Conservation (phyloP, 2,797 vertebrate species). For the Aplochiton taeniatus region DNA sequence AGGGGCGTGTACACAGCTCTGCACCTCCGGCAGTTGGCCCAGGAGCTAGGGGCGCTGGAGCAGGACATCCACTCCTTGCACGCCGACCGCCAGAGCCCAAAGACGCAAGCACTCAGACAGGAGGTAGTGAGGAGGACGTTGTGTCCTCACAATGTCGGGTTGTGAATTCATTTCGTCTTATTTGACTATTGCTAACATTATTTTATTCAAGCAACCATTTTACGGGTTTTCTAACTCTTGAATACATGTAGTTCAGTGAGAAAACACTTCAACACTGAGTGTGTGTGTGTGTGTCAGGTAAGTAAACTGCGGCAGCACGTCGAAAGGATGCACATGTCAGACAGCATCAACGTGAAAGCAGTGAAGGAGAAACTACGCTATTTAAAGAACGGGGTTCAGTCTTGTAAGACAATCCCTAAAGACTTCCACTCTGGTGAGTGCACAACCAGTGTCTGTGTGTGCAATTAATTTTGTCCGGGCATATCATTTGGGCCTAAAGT, state of each 20-base stretch:
- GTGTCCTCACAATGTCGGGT: background rate
- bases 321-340: conserved; percentile 42
- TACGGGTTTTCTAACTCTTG: too few species aligned
- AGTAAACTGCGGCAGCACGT: conserved; percentile 46
- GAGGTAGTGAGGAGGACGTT: conserved; percentile 53
- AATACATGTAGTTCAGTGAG: background rate
- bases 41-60: conserved; percentile 62
- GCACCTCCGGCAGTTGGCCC: conserved; percentile 47
- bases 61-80: conserved; percentile 40
- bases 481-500: too few species aligned
- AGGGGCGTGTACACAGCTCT: conserved; percentile 59
- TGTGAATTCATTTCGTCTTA: too few species aligned
- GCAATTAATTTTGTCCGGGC: background rate
- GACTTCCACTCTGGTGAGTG: conserved; percentile 59
- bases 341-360: conserved; percentile 65
- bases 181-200: too few species aligned
- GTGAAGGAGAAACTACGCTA: conserved; percentile 63
- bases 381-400: conserved; percentile 65
- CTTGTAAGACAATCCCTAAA: conserved; percentile 65
- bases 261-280: background rate
- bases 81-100: conserved; percentile 25
- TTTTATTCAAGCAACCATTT: too few species aligned
- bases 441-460: background rate
- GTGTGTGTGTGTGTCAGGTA: conserved; percentile 55
- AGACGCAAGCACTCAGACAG: conserved; percentile 50